Conservation (phyloP, 2,113 vertebrate species). For the Phaethornis superciliosus region DNA sequence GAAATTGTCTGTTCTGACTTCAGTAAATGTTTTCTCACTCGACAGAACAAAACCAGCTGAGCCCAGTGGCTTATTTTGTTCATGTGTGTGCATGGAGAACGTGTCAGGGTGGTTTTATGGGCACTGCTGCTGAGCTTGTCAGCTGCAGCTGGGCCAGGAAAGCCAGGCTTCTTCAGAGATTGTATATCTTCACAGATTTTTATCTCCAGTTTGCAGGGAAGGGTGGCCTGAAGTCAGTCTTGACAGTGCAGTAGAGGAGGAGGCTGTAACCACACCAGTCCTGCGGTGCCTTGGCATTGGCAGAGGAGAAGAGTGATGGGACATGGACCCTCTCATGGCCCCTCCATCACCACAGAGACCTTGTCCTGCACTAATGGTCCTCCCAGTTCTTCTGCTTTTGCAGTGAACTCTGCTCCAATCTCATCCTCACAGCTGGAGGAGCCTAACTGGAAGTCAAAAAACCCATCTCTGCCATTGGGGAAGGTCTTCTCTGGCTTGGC, state of each 20-base stretch:
- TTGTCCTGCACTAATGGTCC: rapidly evolving
- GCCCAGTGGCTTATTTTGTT: neutral
- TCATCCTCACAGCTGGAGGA: neutral
- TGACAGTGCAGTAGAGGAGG: neutral
- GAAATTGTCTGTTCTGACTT: neutral
- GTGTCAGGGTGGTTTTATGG: neutral
- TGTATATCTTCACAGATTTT: neutral
- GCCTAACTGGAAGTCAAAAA: neutral
- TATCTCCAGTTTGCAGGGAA: neutral
- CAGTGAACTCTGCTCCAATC: neutral
- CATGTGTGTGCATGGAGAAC: neutral
- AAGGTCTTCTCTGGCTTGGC: rapidly evolving
- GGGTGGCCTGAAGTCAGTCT: neutral
- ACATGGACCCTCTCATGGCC: neutral
- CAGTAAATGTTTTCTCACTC: constrained; percentile 27
- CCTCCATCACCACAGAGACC: neutral
- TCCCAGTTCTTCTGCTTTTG: neutral
- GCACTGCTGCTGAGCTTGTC: neutral
- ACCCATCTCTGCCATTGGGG: neutral
- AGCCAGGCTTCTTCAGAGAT: neutral
- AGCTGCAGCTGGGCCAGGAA: neutral
- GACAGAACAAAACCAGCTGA: constrained; percentile 30
- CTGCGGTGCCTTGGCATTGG: neutral
- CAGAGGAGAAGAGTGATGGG: neutral
- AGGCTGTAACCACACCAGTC: neutral